Base-by-base conservation (phyloP, 2,797 vertebrate species). In the Rhadinocentrus ornatus region DNA sequence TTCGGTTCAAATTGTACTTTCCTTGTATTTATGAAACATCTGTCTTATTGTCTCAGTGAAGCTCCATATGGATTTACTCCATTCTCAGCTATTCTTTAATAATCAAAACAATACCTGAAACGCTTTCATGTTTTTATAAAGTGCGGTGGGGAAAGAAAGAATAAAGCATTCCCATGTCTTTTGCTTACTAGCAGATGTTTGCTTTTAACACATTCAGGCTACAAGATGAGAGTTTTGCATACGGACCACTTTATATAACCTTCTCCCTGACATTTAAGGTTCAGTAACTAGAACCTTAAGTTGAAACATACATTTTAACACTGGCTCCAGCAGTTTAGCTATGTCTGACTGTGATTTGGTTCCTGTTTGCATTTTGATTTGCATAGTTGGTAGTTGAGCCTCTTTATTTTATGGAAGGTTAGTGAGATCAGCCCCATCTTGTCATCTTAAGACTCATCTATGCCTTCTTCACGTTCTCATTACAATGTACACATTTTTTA, bases 401-500 rank as follows among this genome's bases (percentile, higher is more conserved):
- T 64, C 63, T 77, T 84, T 84, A 69, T 73, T 78, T 73, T 78
- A 0, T 2, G 62, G 60, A 61, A 62, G 64, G 67, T 80, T 69
- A 41, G 50, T 59, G 56, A 75, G 66, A 83, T 77, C 68, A 63
- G 54, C 59, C 26, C 13, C 53, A 41, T 82, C 64, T 65, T 76
- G 65, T 81, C 82, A 74, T 77, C 75, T 78, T 20, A 11, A 76
- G 62, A 79, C 62, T 72, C 76, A 57, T 71, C 73, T 73, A 69
- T 65, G 71, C 73, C 57, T 83, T 63, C 76, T 69, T 77, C 83
- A 84, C 65, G 71, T 80, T 69, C 71, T 70, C 60, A 56, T 72
- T 73, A 70, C 65, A 62, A 71, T 55, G 72, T 56, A 74, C 76
- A 50, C 70, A 69, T 58, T 65, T 74, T 80, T 56, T 61, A 64